Conservation (phyloP, 2,113 vertebrate genomes). For the Coreoperca whiteheadi region DNA sequence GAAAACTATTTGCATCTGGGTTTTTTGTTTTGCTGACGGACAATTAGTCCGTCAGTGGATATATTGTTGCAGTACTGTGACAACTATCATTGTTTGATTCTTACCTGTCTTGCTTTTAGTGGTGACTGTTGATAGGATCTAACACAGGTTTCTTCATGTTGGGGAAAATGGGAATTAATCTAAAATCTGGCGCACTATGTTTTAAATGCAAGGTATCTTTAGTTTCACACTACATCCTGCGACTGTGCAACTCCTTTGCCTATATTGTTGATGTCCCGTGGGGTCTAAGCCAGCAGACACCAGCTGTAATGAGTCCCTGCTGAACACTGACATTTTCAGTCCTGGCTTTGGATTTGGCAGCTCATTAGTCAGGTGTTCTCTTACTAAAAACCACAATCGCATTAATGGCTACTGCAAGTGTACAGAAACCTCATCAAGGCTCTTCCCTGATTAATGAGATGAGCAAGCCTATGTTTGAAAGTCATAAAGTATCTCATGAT, state of each 20-base stretch:
- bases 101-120: conserved; percentile 11
- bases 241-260: conserved; percentile 26
- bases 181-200: not conserved
- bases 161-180: conserved; percentile 25
- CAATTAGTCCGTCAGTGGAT: conserved; percentile 37
- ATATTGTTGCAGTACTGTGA: conserved; percentile 40
- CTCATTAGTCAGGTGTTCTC: conserved; percentile 73
- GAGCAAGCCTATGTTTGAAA: conserved; percentile 32
- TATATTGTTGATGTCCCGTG: conserved; percentile 54
- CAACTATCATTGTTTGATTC: conserved; percentile 26
- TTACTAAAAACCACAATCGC: conserved; percentile 46
- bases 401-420: conserved; percentile 43
- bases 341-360: conserved; percentile 65
- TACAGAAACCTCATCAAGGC: conserved; percentile 36
- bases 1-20: conserved; percentile 69
- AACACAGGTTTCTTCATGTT: not conserved
- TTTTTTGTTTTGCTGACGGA: conserved; percentile 40
- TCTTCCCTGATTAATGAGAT: conserved; percentile 29
- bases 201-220: conserved; percentile 25
- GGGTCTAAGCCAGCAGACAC: conserved; percentile 59
- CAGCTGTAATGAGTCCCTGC: conserved; percentile 81
- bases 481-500: conserved; percentile 17
- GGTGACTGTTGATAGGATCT: conserved; percentile 14
- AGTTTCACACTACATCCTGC: conserved; percentile 34
- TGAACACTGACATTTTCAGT: conserved; percentile 79